These are phyloP conservation scores for Chrysemys picta DNA, from an alignment of 2,113 vertebrate species.

Conservation along the genomic window DNA sequence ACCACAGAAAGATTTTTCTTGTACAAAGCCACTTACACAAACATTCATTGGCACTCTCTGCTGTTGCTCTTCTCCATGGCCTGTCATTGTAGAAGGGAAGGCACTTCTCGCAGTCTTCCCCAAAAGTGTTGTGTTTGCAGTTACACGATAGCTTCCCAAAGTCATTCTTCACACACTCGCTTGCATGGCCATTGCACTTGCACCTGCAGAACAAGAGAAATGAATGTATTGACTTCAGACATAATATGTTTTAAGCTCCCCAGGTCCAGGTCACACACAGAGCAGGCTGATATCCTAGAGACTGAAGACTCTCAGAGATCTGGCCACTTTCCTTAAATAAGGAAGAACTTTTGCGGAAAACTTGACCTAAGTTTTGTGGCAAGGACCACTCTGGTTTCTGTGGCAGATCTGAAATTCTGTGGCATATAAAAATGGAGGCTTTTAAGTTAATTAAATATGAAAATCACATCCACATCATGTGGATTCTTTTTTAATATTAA, in stretches of 20 bases:
- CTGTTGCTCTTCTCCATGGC: conserved; percentile 92
- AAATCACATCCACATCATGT: not conserved
- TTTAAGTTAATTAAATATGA: not conserved
- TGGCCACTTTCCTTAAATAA: not conserved
- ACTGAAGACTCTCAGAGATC: not conserved
- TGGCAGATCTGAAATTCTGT: not conserved
- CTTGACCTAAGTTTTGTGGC: not conserved
- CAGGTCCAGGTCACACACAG: not conserved
- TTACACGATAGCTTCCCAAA: conserved; percentile 85
- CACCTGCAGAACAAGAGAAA: conserved; percentile 81
- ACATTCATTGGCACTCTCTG: conserved; percentile 91
- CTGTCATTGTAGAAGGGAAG: conserved; percentile 95
- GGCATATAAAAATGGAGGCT: not conserved
- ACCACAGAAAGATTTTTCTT: not conserved
- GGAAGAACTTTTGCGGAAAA: not conserved
- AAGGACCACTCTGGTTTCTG: not conserved
- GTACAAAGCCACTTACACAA: conserved; percentile 78
- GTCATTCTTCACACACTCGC: conserved; percentile 88
- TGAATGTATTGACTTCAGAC: not conserved
- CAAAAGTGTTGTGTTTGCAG: conserved; percentile 95
- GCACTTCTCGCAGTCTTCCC: conserved; percentile 90
- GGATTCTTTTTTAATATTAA: not conserved
- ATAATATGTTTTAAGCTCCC: not conserved
- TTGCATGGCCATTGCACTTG: conserved; percentile 96
- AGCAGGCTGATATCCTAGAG: not conserved